Percentiles rank a stretch among this genome's conserved stretches.
phyloP scores from a whole-genome alignment of 1,140 invertebrate species.

The Nasonia vitripennis region DNA sequence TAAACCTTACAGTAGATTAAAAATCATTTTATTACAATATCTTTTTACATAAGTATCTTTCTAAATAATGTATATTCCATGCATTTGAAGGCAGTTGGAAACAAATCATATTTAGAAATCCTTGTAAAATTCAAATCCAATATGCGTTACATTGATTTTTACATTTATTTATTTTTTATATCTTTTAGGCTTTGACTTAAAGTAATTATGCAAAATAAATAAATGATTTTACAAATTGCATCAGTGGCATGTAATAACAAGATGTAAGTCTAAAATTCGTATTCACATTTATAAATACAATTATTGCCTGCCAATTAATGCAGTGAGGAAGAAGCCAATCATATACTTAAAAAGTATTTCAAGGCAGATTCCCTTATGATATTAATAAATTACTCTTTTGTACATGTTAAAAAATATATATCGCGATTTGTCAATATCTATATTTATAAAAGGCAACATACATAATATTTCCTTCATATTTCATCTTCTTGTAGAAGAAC shows the following conservation, averaged over 20 bases:
- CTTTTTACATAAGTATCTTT: slow-evolving; percentile 39
- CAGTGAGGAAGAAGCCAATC: slow-evolving; percentile 45
- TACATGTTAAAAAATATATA: slow-evolving; percentile 52
- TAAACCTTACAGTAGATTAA: not conserved
- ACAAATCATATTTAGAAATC: slow-evolving; percentile 23
- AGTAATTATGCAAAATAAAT: slow-evolving; percentile 56
- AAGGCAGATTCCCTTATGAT: slow-evolving; percentile 36
- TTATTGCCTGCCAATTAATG: slow-evolving; percentile 44
- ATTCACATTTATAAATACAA: slow-evolving; percentile 58
- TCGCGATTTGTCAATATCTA: slow-evolving; percentile 43
- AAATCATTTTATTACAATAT: slow-evolving; percentile 43
- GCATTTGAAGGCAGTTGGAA: not conserved
- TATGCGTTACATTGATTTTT: not conserved
- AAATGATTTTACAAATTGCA: slow-evolving; percentile 56
- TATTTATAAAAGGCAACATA: slow-evolving; percentile 48
- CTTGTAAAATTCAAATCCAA: slow-evolving; percentile 34
- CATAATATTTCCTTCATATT: slow-evolving; percentile 29
- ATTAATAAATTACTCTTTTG: slow-evolving; percentile 53
- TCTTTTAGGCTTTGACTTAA: slow-evolving; percentile 35
- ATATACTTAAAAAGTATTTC: slow-evolving; percentile 48
- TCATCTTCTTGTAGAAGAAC: not conserved
- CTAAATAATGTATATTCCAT: not conserved
- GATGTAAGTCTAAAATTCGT: slow-evolving; percentile 53
- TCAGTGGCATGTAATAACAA: slow-evolving; percentile 49
- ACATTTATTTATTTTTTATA: slow-evolving; percentile 28